Base-by-base conservation (phyloP, 1,140 invertebrate species). In the Akabosia matsudoensis region DNA sequence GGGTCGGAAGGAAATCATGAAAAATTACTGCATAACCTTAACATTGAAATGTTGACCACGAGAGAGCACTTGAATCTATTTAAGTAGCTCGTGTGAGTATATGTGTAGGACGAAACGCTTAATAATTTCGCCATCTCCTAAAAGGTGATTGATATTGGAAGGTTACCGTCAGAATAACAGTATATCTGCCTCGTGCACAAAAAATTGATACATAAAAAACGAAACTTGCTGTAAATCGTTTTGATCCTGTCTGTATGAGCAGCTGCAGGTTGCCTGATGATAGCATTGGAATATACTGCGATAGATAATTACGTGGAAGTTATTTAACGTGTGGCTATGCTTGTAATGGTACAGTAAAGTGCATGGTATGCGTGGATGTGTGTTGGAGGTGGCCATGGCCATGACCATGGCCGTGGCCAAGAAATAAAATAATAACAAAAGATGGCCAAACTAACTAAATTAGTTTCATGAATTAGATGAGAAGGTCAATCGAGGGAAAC, bases 391-490 rank as follows among this genome's bases (percentile, higher is more conserved):
- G 24, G 54, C 54, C 14, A 24, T 61, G 54, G 24, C 54, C 54
- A 7, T 61, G 54, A 61, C 54, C 54, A 61, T 61, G 54, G 54
- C 54, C 54, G 54, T 61, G 54, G 54, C 54, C 54, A 61, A 61
- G 54, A 61, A 51, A 61, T 18, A 45, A 7, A 45, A 45, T 45
- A 61, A 61, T 22, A 61, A 61, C 54, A 61, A 61, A 61, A 61
- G 54, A 24, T 61, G 24, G 54, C 37, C 37, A 45, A n/a, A n/a
- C 37, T 45, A 45, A 45, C 37, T 45, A 45, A 45, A 45, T 45
- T 45, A 45, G 37, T 45, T 45, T 45, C 37, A 45, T 45, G 37
- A 45, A 10, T 45, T 18, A 45, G n/a, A n/a, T n/a, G n/a, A 7
- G 37, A 45, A 45, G 37, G 37, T 7, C 37, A 45, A 10, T 45